phyloP scores from a whole-genome alignment of 2,113 vertebrate species.

The Oceanites oceanicus region DNA sequence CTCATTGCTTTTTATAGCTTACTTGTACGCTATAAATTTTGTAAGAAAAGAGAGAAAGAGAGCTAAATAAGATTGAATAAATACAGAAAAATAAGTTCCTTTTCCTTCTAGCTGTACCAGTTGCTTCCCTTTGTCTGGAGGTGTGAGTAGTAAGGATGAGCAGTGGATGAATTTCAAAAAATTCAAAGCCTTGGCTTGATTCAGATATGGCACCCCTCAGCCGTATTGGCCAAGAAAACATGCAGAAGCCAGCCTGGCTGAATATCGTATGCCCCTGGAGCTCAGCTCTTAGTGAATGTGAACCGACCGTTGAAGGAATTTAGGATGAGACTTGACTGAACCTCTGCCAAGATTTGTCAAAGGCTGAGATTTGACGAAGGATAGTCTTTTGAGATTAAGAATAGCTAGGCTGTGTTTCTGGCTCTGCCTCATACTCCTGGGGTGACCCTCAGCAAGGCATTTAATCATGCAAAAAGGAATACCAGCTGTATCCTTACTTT shows the following conservation, averaged over 20 bases:
- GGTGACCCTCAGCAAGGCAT: slow-evolving; percentile 36
- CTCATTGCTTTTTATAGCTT: slow-evolving; percentile 47
- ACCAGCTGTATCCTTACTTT: slow-evolving; percentile 36
- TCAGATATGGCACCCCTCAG: slow-evolving; percentile 41
- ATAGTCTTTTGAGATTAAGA: slow-evolving; percentile 44
- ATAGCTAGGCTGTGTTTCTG: slow-evolving; percentile 14
- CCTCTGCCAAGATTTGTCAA: slow-evolving; percentile 48
- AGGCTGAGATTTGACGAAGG: slow-evolving; percentile 36
- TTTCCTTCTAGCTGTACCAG: slow-evolving; percentile 24
- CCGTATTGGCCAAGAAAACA: slow-evolving; percentile 30
- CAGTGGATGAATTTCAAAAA: slow-evolving; percentile 51
- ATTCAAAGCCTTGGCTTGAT: slow-evolving; percentile 54
- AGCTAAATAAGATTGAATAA: slow-evolving; percentile 13
- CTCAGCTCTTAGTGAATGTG: slow-evolving; percentile 29
- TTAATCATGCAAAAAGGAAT: slow-evolving; percentile 61
- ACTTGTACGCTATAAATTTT: slow-evolving; percentile 21
- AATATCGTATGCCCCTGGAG: slow-evolving; percentile 25
- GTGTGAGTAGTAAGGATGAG: slow-evolving; percentile 49
- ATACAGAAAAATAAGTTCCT: not conserved
- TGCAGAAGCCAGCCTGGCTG: slow-evolving; percentile 50
- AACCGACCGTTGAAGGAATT: slow-evolving; percentile 50
- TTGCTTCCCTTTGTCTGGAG: slow-evolving; percentile 51
- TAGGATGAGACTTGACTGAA: slow-evolving; percentile 51
- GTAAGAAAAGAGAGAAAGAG: not conserved
- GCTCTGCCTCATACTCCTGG: slow-evolving; percentile 28